phyloP scores from a whole-genome alignment of 2,888 invertebrate species.

The Melieria picta region DNA sequence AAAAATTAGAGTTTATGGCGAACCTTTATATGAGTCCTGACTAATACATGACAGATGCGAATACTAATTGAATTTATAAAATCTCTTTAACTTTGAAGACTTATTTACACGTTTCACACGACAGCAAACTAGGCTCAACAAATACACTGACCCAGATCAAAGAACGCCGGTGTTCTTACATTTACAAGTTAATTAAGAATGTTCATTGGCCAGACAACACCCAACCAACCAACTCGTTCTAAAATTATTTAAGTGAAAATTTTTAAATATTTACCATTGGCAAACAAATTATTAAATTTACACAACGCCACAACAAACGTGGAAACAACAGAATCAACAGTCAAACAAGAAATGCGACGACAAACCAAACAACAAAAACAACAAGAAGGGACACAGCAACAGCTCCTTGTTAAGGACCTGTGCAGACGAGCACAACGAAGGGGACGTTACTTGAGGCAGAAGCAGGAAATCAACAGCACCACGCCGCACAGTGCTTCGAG shows the following conservation, averaged over 20 bases:
- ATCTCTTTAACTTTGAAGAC: too few relatives aligned
- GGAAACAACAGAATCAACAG: slow-evolving; percentile 7
- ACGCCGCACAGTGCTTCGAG: neutral
- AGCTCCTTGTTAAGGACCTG: slow-evolving; percentile 2
- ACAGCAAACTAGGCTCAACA: too few relatives aligned
- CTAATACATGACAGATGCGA: too few relatives aligned
- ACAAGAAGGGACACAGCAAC: neutral
- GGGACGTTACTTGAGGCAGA: slow-evolving; percentile 27
- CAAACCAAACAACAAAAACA: slow-evolving; percentile 9
- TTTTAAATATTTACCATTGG: slow-evolving; percentile 17
- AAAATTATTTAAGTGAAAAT: slow-evolving; percentile 8
- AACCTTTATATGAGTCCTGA: too few relatives aligned
- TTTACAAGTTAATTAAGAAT: neutral
- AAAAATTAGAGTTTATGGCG: too few relatives aligned
- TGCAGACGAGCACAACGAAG: slow-evolving; percentile 10
- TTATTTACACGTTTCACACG: too few relatives aligned
- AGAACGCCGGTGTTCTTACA: too few relatives aligned
- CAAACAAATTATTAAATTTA: slow-evolving; percentile 24
- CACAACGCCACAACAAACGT: slow-evolving; percentile 12
- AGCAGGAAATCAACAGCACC: slow-evolving; percentile 20
- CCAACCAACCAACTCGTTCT: neutral
- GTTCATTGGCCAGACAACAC: neutral
- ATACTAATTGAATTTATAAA: too few relatives aligned
- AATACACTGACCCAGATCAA: too few relatives aligned
- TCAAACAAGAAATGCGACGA: slow-evolving; percentile 6